Base-by-base conservation (phyloP, 1,140 invertebrate species). In the Drosophila gunungcola region DNA sequence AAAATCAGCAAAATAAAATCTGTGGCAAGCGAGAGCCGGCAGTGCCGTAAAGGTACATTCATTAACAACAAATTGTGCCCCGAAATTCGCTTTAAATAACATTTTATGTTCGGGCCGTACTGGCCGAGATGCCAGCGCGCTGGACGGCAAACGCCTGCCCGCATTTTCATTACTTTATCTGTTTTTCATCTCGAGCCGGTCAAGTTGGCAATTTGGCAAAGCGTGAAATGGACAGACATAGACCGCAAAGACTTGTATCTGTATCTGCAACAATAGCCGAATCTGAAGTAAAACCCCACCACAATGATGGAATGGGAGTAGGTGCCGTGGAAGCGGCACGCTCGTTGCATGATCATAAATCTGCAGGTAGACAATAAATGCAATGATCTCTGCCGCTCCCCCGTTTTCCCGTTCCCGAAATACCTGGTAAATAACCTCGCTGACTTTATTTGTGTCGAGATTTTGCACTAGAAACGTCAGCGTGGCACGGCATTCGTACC, bases 171-270 rank as follows among this genome's bases (percentile, higher is more conserved):
- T 85, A 78, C 77, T 81, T 86, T 64, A 63, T 70, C 52, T 57
- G 57, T 60, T 77, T 70, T 70, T 70, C 52, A 62, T 78, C 65
- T 70, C 38, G 62, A 82, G 70, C 83, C 76, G 84, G 84, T 89
- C 80, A 88, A 88, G 84, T 88, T 88, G 80, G 84, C 84, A 88
- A 88, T 88, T 88, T 88, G 84, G 84, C 84, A 84, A 88, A 88
- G 84, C 84, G 84, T 88, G 84, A 88, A 88, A 80, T 89, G 84
- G 39, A 60, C 76, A 73, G 73, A 88, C 79, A 55, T 72, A 70
- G 72, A 83, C 79, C 84, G 64, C 79, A 83, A 48, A 12, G 49
- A 49, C 49, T 27, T 53, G n/a, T 43, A 13, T 12, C 46, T 49
- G 46, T 5, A 42, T 21, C 16, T 21, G 36, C 54, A 72, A 68